Conservation (phyloP, 1,140 invertebrate species). For the Drosophila murphyi region DNA sequence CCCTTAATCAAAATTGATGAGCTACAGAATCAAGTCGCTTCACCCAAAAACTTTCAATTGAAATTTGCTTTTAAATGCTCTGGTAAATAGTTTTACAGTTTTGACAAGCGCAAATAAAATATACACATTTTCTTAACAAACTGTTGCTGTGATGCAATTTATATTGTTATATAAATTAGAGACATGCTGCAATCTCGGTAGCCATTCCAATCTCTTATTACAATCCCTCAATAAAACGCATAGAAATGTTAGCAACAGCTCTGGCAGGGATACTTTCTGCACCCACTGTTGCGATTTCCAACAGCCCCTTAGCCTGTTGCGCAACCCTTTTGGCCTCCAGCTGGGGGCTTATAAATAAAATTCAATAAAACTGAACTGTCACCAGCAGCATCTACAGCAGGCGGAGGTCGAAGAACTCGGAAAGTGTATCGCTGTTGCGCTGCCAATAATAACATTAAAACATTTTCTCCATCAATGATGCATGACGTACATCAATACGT, state of each 20-base stretch:
- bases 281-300: slow-evolving; percentile 15
- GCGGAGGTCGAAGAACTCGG: slow-evolving; percentile 4
- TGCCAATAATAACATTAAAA: slow-evolving; percentile 79
- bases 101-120: too few relatives aligned
- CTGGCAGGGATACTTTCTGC: slow-evolving; percentile 19
- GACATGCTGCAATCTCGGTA: background rate
- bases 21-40: slow-evolving; percentile 27
- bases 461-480: slow-evolving; percentile 81
- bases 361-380: slow-evolving; percentile 79
- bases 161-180: background rate
- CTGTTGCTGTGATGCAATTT: background rate
- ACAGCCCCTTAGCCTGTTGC: slow-evolving; percentile 50
- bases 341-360: slow-evolving; percentile 57
- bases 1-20: slow-evolving; percentile 39
- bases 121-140: background rate
- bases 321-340: slow-evolving; percentile 43
- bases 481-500: slow-evolving; percentile 78
- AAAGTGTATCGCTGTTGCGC: background rate
- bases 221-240: slow-evolving; percentile 27
- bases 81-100: background rate
- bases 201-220: background rate
- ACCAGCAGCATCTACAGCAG: slow-evolving; percentile 49
- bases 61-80: too few relatives aligned
- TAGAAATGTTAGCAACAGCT: slow-evolving; percentile 27
- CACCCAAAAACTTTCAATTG: background rate